Conservation (phyloP, 2,113 vertebrate species). For the Ovis canadensis region DNA sequence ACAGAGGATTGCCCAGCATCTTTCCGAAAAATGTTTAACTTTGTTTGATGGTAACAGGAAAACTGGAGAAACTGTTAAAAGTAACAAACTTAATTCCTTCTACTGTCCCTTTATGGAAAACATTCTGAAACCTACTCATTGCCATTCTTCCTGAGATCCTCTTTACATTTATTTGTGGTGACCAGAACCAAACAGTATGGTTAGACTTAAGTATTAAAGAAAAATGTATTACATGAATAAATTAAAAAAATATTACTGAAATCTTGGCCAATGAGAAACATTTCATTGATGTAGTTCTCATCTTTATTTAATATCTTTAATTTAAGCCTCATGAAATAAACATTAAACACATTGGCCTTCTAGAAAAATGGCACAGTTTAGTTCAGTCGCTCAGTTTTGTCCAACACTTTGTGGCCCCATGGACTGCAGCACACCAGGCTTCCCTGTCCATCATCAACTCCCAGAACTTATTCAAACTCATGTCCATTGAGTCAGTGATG, state of each 20-base stretch:
- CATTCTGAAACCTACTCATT: neutral
- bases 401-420: neutral
- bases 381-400: neutral
- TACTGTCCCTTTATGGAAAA: neutral
- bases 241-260: neutral
- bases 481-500: accelerated
- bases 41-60: neutral
- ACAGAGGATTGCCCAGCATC: neutral
- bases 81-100: neutral
- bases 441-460: neutral
- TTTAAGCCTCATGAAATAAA: neutral
- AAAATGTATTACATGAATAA: neutral
- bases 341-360: neutral
- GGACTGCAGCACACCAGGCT: neutral
- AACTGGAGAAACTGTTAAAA: neutral
- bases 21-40: neutral
- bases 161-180: neutral
- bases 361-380: neutral
- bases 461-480: neutral
- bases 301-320: neutral
- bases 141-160: neutral
- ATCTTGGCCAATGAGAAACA: neutral
- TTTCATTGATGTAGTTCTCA: neutral
- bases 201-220: neutral
- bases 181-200: neutral